Evolutionary conservation across 2,888 invertebrate species (phyloP).

Genomic region (Heteromyza rotundicornis): DNA sequence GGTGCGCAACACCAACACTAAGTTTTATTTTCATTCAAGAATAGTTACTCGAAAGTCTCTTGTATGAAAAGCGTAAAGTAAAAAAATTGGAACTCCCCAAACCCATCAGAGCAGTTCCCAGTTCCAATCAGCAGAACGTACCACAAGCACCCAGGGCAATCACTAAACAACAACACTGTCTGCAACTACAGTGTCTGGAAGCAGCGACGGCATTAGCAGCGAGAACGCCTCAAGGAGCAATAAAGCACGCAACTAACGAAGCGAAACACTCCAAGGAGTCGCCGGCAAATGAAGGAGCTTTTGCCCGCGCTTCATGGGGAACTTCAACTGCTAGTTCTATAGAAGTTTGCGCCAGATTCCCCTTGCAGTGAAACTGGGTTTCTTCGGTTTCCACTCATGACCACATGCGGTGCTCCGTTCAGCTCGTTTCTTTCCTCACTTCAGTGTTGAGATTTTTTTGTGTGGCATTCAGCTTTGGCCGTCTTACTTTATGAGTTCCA

Average conservation of each 20-base stretch:
- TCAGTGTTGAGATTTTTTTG: not conserved
- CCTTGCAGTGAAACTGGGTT: not conserved
- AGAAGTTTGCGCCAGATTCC: not conserved
- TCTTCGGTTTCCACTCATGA: conserved; percentile 1
- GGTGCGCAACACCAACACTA: conserved; percentile 6
- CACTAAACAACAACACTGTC: not conserved
- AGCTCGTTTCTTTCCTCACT: not conserved
- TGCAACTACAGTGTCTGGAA: not conserved
- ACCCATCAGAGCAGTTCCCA: no score
- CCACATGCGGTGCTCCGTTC: not conserved
- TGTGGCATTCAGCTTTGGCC: not conserved
- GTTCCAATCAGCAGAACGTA: not conserved
- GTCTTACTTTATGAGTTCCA: conserved; percentile 26
- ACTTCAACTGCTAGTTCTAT: not conserved
- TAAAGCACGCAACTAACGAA: conserved; percentile 28
- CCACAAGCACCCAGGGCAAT: not conserved
- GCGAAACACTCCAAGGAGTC: conserved; percentile 27
- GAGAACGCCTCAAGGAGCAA: conserved; percentile 24
- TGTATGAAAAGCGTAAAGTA: conserved; percentile 11
- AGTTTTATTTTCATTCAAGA: not conserved
- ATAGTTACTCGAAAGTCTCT: not conserved
- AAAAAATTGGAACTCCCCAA: not conserved
- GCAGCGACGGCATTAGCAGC: not conserved
- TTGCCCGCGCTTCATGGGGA: not conserved
- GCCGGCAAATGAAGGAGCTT: not conserved